Conservation (phyloP, 2,888 invertebrate species). For the Abrostola tripartita region DNA sequence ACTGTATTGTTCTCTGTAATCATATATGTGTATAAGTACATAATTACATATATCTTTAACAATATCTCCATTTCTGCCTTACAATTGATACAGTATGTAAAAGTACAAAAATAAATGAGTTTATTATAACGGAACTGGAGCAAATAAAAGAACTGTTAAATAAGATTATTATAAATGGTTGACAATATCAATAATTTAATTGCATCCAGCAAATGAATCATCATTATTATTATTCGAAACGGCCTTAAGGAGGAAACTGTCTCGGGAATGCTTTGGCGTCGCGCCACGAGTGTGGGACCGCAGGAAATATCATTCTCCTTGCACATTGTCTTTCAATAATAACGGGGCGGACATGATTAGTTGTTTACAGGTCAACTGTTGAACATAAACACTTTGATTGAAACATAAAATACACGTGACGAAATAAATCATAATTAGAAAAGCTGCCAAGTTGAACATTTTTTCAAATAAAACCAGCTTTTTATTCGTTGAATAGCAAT, state of each 20-base stretch:
- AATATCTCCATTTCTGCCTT: no score
- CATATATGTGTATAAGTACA: no score
- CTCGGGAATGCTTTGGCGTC: slow-evolving; percentile 76
- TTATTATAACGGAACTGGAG: no score
- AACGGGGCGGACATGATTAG: slow-evolving; percentile 34
- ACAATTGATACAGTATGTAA: no score
- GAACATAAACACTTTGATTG: slow-evolving; percentile 32
- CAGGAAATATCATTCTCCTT: slow-evolving; percentile 71
- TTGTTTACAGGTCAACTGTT: slow-evolving; percentile 47
- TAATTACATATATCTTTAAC: no score
- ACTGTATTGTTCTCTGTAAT: neutral
- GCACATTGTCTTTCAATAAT: slow-evolving; percentile 70
- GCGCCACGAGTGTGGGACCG: slow-evolving; percentile 66
- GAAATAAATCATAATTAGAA: slow-evolving; percentile 1
- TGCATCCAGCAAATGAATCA: slow-evolving; percentile 60
- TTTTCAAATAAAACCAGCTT: neutral
- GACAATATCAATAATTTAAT: slow-evolving; percentile 22
- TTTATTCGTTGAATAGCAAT: no score
- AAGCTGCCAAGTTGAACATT: neutral
- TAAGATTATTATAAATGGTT: neutral
- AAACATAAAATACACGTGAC: slow-evolving; percentile 20
- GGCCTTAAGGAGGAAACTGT: slow-evolving; percentile 69
- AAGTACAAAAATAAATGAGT: no score
- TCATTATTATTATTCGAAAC: slow-evolving; percentile 57
- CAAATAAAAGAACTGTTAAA: neutral